phyloP scores from a whole-genome alignment of 2,888 invertebrate species.

The Calliopum simillimum region DNA sequence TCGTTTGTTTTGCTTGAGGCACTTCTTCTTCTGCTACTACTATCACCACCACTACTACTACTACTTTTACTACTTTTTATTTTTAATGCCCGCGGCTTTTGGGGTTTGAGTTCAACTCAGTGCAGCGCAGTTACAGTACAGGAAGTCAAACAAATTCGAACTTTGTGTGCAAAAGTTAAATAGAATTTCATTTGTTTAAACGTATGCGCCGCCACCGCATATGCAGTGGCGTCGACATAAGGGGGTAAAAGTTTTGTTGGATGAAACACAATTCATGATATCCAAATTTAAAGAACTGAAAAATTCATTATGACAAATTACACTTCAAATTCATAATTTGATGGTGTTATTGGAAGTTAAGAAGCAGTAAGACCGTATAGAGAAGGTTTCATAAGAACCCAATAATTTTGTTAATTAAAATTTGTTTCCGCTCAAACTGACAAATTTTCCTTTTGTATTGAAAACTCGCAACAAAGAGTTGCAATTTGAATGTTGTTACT shows the following conservation, averaged over 20 bases:
- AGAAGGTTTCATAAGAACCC: no score
- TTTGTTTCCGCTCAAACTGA: no score
- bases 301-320: no score
- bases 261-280: background rate
- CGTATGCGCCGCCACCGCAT: background rate
- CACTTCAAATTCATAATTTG: background rate
- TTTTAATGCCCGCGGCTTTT: background rate
- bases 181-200: slow-evolving; percentile 13
- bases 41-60: no score
- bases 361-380: no score
- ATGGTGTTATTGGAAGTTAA: background rate
- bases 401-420: no score
- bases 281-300: background rate
- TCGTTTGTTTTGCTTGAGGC: no score
- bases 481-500: no score
- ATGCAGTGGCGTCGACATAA: background rate
- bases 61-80: background rate
- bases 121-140: slow-evolving; percentile 3
- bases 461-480: no score
- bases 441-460: no score
- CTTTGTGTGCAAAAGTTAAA: slow-evolving; percentile 18
- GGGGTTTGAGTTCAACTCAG: slow-evolving; percentile 1
- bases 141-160: slow-evolving; percentile 19
- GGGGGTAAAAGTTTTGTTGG: background rate
- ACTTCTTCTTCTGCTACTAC: no score